phyloP scores from a whole-genome alignment of 2,113 vertebrate species.

The Phodopus roborovskii region DNA sequence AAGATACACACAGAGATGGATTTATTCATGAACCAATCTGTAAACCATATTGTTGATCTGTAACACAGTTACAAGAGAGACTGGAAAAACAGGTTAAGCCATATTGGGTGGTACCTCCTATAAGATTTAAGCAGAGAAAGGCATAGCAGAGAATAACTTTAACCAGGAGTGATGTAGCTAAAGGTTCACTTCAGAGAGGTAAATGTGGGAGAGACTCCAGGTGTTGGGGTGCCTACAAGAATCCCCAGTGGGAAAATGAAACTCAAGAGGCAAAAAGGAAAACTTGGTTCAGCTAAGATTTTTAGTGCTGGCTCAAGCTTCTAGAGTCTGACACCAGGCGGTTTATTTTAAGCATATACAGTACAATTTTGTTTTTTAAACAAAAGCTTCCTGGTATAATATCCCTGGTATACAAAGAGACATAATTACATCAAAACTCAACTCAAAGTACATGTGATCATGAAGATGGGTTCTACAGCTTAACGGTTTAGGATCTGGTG shows the following conservation, averaged over 20 bases:
- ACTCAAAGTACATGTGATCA: neutral
- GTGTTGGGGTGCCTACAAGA: neutral
- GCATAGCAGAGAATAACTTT: neutral
- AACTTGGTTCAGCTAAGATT: neutral
- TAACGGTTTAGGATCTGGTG: neutral
- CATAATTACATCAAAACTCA: neutral
- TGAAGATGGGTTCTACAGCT: neutral
- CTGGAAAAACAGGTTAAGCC: neutral
- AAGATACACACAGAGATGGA: neutral
- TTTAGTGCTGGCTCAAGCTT: neutral
- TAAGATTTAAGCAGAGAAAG: neutral
- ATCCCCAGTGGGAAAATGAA: neutral
- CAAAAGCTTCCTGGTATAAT: neutral
- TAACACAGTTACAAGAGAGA: neutral
- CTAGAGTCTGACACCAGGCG: neutral
- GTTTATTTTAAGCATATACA: neutral
- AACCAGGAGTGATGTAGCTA: neutral
- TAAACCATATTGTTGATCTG: neutral
- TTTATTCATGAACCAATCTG: neutral
- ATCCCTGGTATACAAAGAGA: neutral
- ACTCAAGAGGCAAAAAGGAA: neutral
- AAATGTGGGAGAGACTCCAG: no score
- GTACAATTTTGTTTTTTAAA: neutral
- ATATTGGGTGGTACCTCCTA: neutral
- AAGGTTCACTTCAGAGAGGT: neutral